Percentiles rank a stretch among this genome's conserved stretches.
phyloP scores from a whole-genome alignment of 2,113 vertebrate species.

The Murina feae region DNA sequence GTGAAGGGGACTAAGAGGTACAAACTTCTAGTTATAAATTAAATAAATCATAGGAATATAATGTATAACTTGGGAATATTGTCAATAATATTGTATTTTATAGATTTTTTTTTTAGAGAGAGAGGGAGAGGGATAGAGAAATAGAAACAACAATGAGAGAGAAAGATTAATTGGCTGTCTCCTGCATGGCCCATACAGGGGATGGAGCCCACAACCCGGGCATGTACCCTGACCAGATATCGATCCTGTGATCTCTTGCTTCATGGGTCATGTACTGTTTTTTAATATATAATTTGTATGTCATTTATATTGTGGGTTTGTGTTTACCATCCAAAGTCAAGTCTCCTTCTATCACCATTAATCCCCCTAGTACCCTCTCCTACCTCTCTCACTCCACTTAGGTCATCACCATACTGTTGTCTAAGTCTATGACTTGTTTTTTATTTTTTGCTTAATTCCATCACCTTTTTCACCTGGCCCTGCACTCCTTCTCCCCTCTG shows the following conservation, averaged over 20 bases:
- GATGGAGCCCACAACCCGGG: too few species aligned
- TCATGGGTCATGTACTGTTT: background rate
- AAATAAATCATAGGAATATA: background rate
- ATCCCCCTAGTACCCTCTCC: background rate
- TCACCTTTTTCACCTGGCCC: background rate
- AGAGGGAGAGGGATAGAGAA: too few species aligned
- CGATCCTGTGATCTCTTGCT: too few species aligned
- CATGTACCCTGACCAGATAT: too few species aligned
- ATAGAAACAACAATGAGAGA: too few species aligned
- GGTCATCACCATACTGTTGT: background rate
- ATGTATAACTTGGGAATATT: background rate
- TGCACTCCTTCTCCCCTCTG: background rate
- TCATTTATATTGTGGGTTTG: background rate
- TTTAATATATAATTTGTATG: background rate
- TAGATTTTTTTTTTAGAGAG: too few species aligned
- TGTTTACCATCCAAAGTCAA: background rate
- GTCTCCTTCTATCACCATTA: background rate
- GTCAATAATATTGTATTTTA: background rate
- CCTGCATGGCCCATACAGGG: too few species aligned
- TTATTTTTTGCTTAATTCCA: background rate
- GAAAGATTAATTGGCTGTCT: too few species aligned
- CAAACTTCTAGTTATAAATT: background rate
- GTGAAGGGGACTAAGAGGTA: background rate
- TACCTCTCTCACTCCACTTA: background rate
- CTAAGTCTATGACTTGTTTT: background rate